Conservation (phyloP, 2,797 vertebrate genomes). For the Myotis myotis region DNA sequence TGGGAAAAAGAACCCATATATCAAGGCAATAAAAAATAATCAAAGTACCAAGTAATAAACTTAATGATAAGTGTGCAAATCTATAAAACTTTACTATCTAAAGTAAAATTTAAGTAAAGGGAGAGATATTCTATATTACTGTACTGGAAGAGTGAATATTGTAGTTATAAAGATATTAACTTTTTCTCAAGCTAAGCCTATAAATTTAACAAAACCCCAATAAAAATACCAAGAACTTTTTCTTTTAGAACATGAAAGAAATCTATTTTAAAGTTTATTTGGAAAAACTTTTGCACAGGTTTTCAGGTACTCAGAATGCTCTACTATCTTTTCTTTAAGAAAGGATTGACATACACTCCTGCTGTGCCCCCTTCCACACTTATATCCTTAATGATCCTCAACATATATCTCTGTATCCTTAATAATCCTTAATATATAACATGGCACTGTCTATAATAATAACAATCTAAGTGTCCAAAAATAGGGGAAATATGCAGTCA, state of each 20-base stretch:
- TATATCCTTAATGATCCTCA: not conserved
- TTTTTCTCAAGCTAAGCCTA: not conserved
- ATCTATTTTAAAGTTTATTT: not conserved
- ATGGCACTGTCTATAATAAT: not conserved
- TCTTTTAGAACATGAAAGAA: not conserved
- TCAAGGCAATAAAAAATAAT: not conserved
- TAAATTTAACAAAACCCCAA: not conserved
- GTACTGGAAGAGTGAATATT: not conserved
- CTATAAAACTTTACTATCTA: not conserved
- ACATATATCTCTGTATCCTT: not conserved
- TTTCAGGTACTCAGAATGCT: constrained; percentile 68
- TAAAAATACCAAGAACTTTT: not conserved
- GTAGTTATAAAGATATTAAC: not conserved
- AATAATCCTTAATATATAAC: not conserved
- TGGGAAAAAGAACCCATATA: not conserved
- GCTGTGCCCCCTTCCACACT: constrained; percentile 47
- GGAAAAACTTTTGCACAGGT: constrained; percentile 60
- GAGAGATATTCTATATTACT: not conserved
- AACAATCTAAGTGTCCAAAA: not conserved
- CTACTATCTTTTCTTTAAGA: constrained; percentile 61
- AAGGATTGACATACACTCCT: constrained; percentile 84
- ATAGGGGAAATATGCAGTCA: not conserved
- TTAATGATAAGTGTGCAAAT: not conserved
- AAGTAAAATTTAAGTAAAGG: not conserved
- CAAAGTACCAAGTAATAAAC: not conserved